These are phyloP conservation scores for Euphonia xanthogaster DNA, from an alignment of 2,797 vertebrate genomes.

Conservation along the genomic window DNA sequence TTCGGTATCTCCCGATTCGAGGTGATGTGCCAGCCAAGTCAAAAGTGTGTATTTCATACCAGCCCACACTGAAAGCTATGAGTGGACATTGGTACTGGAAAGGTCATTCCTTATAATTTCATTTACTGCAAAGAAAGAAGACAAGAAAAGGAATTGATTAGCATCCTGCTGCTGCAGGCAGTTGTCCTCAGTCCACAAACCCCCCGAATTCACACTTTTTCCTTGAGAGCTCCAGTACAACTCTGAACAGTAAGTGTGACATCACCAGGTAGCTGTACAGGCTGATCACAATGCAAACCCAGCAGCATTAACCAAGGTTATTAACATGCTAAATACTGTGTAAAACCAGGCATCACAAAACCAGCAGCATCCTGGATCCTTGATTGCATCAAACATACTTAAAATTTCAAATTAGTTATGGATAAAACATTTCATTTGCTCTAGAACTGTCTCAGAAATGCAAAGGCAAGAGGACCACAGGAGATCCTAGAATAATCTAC, in stretches of 20 bases:
- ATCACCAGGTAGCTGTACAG: not conserved
- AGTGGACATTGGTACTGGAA: conserved; percentile 87
- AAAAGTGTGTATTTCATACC: not conserved
- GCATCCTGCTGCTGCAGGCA: not conserved
- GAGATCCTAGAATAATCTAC: not conserved
- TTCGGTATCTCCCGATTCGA: not conserved
- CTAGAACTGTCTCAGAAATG: not conserved
- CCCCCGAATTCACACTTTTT: not conserved
- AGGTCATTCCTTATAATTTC: conserved; percentile 97
- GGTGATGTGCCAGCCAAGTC: not conserved
- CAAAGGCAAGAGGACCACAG: not conserved
- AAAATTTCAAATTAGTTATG: not conserved
- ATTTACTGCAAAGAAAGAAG: conserved; percentile 87
- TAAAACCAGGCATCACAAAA: not conserved
- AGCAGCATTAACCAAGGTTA: conserved; percentile 28
- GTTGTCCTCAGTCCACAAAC: not conserved
- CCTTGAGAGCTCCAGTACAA: not conserved
- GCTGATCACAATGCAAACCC: not conserved
- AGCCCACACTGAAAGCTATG: conserved; percentile 71
- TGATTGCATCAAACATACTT: not conserved
- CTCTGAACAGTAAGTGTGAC: not conserved
- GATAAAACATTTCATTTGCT: not conserved
- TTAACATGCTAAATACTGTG: not conserved
- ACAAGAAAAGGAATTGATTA: conserved; percentile 28
- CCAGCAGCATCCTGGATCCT: not conserved